Conservation (phyloP, 2,888 invertebrate species). For the Caenorhabditis plicata region DNA sequence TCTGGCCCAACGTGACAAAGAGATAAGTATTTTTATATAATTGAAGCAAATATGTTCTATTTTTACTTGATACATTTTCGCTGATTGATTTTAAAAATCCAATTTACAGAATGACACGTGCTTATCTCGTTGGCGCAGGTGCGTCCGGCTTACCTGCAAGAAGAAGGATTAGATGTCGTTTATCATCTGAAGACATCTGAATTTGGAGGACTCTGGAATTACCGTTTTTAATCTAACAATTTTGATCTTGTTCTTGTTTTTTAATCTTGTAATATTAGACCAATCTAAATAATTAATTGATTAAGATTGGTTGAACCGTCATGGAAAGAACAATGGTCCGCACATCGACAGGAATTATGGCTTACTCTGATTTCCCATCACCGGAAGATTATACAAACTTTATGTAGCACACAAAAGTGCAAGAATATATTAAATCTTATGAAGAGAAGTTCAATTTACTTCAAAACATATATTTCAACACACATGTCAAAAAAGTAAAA, state of each 20-base stretch:
- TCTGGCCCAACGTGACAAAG: no score
- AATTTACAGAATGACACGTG: no score
- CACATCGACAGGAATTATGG: slow-evolving; percentile 67
- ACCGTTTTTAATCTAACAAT: slow-evolving; percentile 48
- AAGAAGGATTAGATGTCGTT: slow-evolving; percentile 58
- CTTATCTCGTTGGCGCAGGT: slow-evolving; percentile 62
- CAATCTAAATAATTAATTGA: no score
- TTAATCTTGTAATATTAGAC: no score
- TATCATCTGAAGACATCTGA: slow-evolving; percentile 59
- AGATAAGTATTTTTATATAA: no score
- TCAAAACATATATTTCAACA: slow-evolving; percentile 58
- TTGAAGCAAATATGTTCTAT: no score
- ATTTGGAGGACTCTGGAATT: slow-evolving; percentile 65
- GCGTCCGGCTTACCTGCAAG: slow-evolving; percentile 62
- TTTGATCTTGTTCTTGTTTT: no score
- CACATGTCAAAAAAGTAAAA: slow-evolving; percentile 56
- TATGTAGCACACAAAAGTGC: slow-evolving; percentile 58
- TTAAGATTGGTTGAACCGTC: slow-evolving; percentile 59
- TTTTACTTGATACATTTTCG: no score
- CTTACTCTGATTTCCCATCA: slow-evolving; percentile 65
- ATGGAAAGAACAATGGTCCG: slow-evolving; percentile 67
- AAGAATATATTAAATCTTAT: slow-evolving; percentile 57
- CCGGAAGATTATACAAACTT: slow-evolving; percentile 53
- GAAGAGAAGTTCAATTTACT: slow-evolving; percentile 53
- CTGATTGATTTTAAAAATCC: no score